Evolutionary conservation across 2,113 vertebrate genomes (phyloP).

Genomic region (Petromus typicus): DNA sequence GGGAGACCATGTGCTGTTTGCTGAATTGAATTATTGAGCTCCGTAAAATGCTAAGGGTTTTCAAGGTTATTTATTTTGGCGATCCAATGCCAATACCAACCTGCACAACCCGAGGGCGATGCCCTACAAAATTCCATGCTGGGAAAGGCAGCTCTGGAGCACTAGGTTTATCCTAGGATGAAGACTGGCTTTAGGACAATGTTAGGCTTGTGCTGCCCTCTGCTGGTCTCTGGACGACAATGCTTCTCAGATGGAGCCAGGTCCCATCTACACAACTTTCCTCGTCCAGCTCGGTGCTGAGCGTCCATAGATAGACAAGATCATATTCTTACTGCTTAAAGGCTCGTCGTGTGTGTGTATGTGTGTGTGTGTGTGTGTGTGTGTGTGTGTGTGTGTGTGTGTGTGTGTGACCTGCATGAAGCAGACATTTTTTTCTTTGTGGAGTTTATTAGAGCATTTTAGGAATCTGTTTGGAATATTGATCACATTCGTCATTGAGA

Average conservation of each 20-base stretch:
- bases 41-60: neutral
- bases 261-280: neutral
- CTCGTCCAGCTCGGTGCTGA: neutral
- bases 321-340: neutral
- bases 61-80: neutral
- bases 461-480: no score
- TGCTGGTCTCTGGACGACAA: slow-evolving; percentile 47
- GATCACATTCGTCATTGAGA: no score
- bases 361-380: neutral
- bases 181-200: neutral
- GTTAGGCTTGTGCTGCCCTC: slow-evolving; percentile 59
- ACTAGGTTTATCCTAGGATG: neutral
- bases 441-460: no score
- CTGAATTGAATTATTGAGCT: neutral
- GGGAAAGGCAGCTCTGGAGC: neutral
- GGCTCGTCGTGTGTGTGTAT: neutral
- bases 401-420: neutral
- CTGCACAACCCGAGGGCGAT: neutral
- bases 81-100: neutral
- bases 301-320: neutral
- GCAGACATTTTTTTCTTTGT: no score
- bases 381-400: no score
- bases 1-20: neutral
- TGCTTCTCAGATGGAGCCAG: neutral
- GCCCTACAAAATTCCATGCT: neutral